Evolutionary conservation across 2,113 vertebrate species (phyloP), one percentile per base, ranked within the genome.

Genomic region (Megaleporinus macrocephalus): DNA sequence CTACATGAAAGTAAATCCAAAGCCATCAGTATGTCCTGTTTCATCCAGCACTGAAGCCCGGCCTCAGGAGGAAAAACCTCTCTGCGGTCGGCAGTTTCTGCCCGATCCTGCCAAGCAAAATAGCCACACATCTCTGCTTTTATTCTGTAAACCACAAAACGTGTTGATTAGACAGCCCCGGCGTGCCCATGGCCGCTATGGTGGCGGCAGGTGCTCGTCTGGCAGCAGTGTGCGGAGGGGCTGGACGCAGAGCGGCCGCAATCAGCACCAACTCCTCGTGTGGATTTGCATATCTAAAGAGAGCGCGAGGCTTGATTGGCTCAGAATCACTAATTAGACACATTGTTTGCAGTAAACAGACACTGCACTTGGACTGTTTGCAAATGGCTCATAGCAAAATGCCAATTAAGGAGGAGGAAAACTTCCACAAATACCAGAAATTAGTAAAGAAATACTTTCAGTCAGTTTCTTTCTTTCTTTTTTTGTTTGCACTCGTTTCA

Each of bases 261-360:
- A 94, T 95, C 94, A 95, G 92, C 87, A 82, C 87, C 84, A 88
- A 90, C 89, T 84, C 85, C 89, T 88, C 83, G 84, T 85, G 73
- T 14, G 81, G 88, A 94, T 94, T 93, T 93, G 91, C 93, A 94
- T 94, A 90, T 93, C 89, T 90, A 93, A 92, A 91, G 90, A 92
- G 89, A 91, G 84, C 83, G 81, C 76, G 84, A 81, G 87, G 83
- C 90, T 92, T 94, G 94, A 94, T 95, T 95, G 91, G 93, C 90
- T 87, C 86, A 80, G 89, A 92, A 90, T 93, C 86, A 82, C 90
- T 93, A 94, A 95, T 94, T 95, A 94, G 85, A 86, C 88, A 86
- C 87, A 94, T 94, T 95, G 94, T 94, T 94, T 92, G 92, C 77
- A 84, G 90, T 94, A 94, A 94, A 94, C 92, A 94, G 88, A 91